Conservation (phyloP, 2,113 vertebrate species). For the Hemiprocne comata region DNA sequence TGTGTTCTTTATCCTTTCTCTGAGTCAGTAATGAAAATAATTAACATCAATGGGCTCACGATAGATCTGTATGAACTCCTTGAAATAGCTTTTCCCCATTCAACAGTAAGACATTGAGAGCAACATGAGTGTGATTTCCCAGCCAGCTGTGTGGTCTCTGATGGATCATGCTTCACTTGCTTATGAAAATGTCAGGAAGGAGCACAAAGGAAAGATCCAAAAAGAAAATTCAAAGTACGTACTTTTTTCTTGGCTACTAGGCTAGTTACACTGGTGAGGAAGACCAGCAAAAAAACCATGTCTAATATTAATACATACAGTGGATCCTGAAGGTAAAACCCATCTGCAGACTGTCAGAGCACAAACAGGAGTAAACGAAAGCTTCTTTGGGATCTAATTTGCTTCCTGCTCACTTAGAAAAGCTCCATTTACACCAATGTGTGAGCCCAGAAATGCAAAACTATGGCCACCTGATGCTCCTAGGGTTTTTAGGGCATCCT, state of each 20-base stretch:
- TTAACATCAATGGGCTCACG: not conserved
- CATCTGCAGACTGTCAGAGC: not conserved
- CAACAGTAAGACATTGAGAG: not conserved
- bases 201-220: not conserved
- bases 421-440: not conserved
- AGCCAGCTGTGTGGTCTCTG: not conserved
- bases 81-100: not conserved
- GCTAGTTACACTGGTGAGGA: not conserved
- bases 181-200: not conserved
- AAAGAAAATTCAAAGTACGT: not conserved
- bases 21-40: not conserved
- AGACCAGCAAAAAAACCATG: not conserved
- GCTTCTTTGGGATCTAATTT: not conserved
- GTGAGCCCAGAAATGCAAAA: not conserved
- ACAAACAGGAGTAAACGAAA: not conserved
- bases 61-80: not conserved
- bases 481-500: not conserved
- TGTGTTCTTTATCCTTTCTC: not conserved
- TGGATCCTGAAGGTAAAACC: not conserved
- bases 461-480: not conserved
- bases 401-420: not conserved
- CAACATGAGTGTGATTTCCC: not conserved
- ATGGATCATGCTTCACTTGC: not conserved
- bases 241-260: not conserved
- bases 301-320: too few species aligned